These are phyloP conservation scores for Pteronura brasiliensis DNA, from an alignment of 2,113 vertebrate genomes.

Conservation along the genomic window DNA sequence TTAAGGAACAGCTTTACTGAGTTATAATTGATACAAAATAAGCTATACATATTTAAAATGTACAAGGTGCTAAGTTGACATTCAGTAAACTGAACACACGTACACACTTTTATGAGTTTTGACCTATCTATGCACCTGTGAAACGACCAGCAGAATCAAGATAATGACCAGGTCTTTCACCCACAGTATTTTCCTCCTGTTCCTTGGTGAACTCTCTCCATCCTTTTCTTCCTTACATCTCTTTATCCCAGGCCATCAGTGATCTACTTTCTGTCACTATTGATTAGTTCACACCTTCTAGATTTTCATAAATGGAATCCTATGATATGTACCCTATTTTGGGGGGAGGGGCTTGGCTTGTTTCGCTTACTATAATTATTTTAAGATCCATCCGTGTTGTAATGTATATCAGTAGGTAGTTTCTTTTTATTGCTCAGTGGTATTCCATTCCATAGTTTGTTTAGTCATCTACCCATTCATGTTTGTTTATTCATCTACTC, in stretches of 20 bases:
- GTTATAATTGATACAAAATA: neutral
- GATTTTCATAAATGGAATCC: neutral
- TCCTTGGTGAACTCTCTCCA: too few species aligned
- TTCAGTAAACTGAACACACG: neutral
- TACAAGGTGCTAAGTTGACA: neutral
- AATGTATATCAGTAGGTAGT: neutral
- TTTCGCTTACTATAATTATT: neutral
- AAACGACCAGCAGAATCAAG: neutral
- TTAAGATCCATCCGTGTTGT: neutral
- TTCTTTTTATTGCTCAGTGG: neutral
- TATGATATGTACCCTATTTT: too few species aligned
- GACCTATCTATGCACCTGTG: neutral
- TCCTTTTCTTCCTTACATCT: fast-evolving
- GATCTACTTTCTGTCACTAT: neutral
- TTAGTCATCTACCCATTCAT: neutral
- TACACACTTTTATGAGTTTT: neutral
- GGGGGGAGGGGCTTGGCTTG: neutral
- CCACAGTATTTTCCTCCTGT: neutral
- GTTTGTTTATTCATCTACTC: neutral
- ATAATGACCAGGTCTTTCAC: neutral
- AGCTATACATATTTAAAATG: neutral
- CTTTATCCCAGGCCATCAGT: neutral
- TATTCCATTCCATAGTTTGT: neutral
- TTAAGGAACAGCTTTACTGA: neutral
- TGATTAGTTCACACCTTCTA: neutral